Conservation (phyloP, 2,113 vertebrate species). For the Oryzias javanicus region DNA sequence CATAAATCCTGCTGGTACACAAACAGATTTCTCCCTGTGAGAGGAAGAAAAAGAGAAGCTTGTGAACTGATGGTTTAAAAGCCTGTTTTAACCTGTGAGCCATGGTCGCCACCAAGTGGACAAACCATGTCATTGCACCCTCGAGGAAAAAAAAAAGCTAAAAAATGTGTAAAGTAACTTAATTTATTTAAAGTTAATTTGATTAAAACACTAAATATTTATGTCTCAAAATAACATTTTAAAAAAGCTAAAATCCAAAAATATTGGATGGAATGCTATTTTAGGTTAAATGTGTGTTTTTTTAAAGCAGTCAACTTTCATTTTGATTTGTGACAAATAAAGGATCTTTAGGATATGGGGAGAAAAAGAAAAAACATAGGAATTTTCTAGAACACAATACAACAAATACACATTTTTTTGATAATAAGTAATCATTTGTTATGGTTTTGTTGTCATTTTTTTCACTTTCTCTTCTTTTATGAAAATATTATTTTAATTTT, state of each 20-base stretch:
- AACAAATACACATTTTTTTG: too few species aligned
- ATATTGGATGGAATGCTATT: too few species aligned
- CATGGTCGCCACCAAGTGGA: conserved; percentile 40
- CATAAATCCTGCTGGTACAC: conserved; percentile 96
- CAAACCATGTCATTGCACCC: conserved; percentile 11
- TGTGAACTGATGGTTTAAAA: not conserved
- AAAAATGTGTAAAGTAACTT: not conserved
- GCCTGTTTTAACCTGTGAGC: conserved; percentile 3
- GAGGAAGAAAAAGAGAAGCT: not conserved
- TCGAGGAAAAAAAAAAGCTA: not conserved
- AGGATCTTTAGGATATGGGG: not conserved
- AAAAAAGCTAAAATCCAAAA: too few species aligned
- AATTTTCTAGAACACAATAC: too few species aligned
- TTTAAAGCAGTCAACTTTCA: not conserved
- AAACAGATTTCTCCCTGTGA: conserved; percentile 93
- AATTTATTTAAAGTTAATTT: too few species aligned
- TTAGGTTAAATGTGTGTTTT: too few species aligned
- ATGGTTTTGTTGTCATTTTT: too few species aligned
- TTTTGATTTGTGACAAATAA: not conserved
- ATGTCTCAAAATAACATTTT: too few species aligned
- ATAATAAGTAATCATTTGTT: too few species aligned
- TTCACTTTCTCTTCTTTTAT: too few species aligned
- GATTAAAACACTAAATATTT: too few species aligned
- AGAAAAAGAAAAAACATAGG: not conserved
- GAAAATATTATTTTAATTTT: too few species aligned